Evolutionary conservation across 2,797 vertebrate species (phyloP), one percentile per base, ranked within the genome.

Genomic region (Danio kyathit): DNA sequence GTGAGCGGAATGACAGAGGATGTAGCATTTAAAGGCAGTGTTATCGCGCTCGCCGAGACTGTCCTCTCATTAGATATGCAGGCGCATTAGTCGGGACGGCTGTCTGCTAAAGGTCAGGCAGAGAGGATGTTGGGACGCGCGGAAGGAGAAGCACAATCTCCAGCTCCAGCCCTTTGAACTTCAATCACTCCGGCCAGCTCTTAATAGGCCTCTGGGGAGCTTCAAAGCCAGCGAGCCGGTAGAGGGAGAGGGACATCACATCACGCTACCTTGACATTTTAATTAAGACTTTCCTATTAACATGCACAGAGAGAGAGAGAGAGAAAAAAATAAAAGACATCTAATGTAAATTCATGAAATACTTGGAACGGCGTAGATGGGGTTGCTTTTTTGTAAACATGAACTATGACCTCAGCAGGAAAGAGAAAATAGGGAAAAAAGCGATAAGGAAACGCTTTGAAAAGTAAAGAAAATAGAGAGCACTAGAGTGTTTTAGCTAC

Each of bases 221-320:
- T 93, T 93, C 91, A 93, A 91, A 93, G 79, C 43, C 87, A 89
- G 88, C 90, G 87, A 89, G 88, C 91, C 89, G 91, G 87, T 81
- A 87, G 70, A 79, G 88, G 56, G 70, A 72, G 83, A 94, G 92
- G 92, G 92, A 94, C 92, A 93, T 94, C 91, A 92, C 89, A 90
- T 94, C 91, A 92, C 89, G 90, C 91, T 90, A 93, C 94, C 92
- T 90, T 94, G 94, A 94, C 94, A 95, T 95, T 95, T 95, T 95
- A 95, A 95, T 94, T 95, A 95, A 94, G 92, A 93, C 90, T 93
- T 87, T 88, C 85, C 88, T 84, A 94, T 94, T 94, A 94, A 92
- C 89, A 92, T 93, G 92, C 91, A 88, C 87, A 78, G 90, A 92
- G 90, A 29, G 29, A 29, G 29, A 29, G 29, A 29, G 29, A 29